Evolutionary conservation across 2,888 invertebrate species (phyloP), one percentile per base, ranked within the genome.

Genomic region (Patella depressa): DNA sequence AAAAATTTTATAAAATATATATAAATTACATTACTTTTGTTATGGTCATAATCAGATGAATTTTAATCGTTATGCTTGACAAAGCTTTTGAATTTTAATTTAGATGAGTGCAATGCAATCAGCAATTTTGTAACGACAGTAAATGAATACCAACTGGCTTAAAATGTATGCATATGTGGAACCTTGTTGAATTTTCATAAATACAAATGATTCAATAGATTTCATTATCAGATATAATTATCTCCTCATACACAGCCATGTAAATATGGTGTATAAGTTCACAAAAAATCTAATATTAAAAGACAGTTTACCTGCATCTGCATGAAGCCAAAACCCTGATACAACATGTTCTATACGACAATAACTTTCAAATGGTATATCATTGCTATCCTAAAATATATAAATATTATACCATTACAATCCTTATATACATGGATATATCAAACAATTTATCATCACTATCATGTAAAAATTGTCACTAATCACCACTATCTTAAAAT

Each of bases 271-370:
- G 0, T 9, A 9, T 9, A 7, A 45, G 45, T 45, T 45, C 9
- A 45, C 45, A 45, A 45, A 9, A 45, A 45, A 45, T 45, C 45
- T 45, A 45, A 45, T 9, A 45, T 4, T 34, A 34, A 45, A 45
- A 45, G 45, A 45, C 45, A 45, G 45, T 45, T 34, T 45, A 45
- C 45, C 45, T 45, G 45, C 45, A 45, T 45, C 45, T 3, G 89
- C 91, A 81, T 90, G 89, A 14, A 91, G 85, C 91, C 91, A 91
- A 53, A 81, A 80, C 2, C 88, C 87, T 4, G 89, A 87, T 45
- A 90, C 89, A 7, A 89, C 90, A 82, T 91, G 90, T 79, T 91
- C 88, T 57, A 91, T 86, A 24, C 91, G 82, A 73, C 89, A 88
- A 79, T 89, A 91, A 69, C 89, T 89, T 79, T 90, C 90, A 73